Base-by-base conservation (phyloP, 2,113 vertebrate genomes). In the Oncorhynchus tshawytscha region DNA sequence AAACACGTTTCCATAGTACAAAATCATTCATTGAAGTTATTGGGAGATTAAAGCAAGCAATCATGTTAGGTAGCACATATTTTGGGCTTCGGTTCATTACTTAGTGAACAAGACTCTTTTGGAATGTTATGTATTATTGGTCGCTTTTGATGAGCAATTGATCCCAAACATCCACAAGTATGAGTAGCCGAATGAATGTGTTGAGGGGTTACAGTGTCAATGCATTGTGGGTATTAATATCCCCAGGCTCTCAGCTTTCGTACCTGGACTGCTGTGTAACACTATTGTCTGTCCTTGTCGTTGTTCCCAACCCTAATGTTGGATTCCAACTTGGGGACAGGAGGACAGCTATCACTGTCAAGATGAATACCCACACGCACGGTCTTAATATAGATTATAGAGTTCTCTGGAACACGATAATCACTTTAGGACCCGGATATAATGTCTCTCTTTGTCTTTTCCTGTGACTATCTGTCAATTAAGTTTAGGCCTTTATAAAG, bases 201-300 rank as follows among this genome's bases (percentile, higher is more conserved):
- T n/a, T 48, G n/a, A 73, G 66, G 71, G 65, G 67, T 34, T 49
- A 24, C 45, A 24, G 31, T 51, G 65, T 31, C 70, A 39, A n/a
- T 57, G 64, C 67, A 39, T 48, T 12, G 22, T 34, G 48, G 72
- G 67, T 81, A 81, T 77, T 73, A 81, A 81, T 81, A 81, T 75
- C 25, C 27, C n/a, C 8, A 22, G 39, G 39, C 8, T 45, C 9
- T 45, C 39, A 45, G 39, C 39, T 9, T 11, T 45, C 39, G 9
- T 45, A 9, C 39, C 39, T 45, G 39, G 39, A 11, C 39, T 45
- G 39, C 39, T 45, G 39, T 45, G 39, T 11, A 15, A 48, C 27
- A 62, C 48, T 39, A 76, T 76, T 72, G 39, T 67, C 70, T 48
- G 65, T 62, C 74, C n/a, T 16, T 68, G 2, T 54, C 59, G 15